Base-by-base conservation (phyloP, 2,113 vertebrate species). In the Epinephelus moara region DNA sequence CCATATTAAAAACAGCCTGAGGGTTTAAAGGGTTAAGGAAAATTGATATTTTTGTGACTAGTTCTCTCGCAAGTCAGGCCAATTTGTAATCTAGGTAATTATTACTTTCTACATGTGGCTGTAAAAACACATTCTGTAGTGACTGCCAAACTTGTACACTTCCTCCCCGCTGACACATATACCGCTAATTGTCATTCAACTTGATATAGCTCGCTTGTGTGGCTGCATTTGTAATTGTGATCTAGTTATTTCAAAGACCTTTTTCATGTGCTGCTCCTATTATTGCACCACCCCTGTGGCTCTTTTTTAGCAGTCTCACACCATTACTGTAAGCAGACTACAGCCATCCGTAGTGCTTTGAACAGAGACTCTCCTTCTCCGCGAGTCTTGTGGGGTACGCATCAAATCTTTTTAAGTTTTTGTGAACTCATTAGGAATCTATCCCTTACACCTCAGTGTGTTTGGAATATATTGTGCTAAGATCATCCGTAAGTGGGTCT, bases 171-270 rank as follows among this genome's bases (percentile, higher is more conserved):
- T 62, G 59, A 84, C 78, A 68, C 57, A 63, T 19, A 55, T 5
- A 30, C 15, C 21, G 53, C 75, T 78, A 78, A 86, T 86, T 85
- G 72, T 82, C 79, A 83, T 83, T 83, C 64, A 62, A 18, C 15
- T 59, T 14, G 72, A 75, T 47, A 10, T 3, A 4, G 13, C 64
- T 50, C 0, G 14, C 77, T 77, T 56, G 53, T 47, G 70, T 4
- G 30, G 73, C 74, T 85, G 75, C 42, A 42, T 85, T 81, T 67
- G 47, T 64, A 80, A 84, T 73, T 86, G 50, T 84, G 81, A 82
- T 88, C 66, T 69, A 68, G 30, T 88, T 77, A 84, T 89, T 89
- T 88, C 85, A 91, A 89, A 89, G 83, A 17, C 70, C 40, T 66
- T 71, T 87, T 89, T 88, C 49, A 82, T 70, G 71, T 85, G 47